Evolutionary conservation across 2,797 vertebrate species (phyloP), one percentile per base, ranked within the genome.

Genomic region (Hybognathus amarus): DNA sequence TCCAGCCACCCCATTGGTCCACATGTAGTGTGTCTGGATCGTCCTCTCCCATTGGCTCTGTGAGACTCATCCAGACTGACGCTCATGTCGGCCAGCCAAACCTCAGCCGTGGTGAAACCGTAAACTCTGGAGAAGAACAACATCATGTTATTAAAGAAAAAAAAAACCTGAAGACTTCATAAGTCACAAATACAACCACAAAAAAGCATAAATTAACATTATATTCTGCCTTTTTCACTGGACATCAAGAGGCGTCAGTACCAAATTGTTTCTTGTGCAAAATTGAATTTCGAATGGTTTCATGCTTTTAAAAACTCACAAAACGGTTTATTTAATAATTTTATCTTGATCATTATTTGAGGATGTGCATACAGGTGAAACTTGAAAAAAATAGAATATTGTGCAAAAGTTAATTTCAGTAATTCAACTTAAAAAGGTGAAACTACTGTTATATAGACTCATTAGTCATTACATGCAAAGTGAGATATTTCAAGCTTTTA

Each of bases 51-150:
- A n/a, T 47, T 33, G 20, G 66, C 6, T 20, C 22, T 18, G 59
- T 11, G 63, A 24, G 6, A 12, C 42, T 42, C n/a, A 3, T 67
- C 66, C 52, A 13, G 73, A 52, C 24, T 2, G 6, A 79, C 24
- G 54, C 24, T 86, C 63, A 86, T 22, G 45, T 70, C 7, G 84
- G 82, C 82, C 84, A 84, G 27, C 38, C 50, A 78, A 40, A 45
- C 63, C 59, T 80, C 6, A 83, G 22, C 84, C 84, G 78, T 5
- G 30, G 38, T 69, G 73, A 13, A 15, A 27, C 12, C 1, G 17
- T 2, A 0, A 61, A 15, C 30, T 6, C 84, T 86, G 82, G 40
- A 52, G 33, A 76, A 66, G 5, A n/a, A 20, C 27, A 73, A 30
- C n/a, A 63, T 17, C 2, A 24, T 11, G 30, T 27, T 18, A 56